phyloP scores from a whole-genome alignment of 2,113 vertebrate genomes.

The Thamnophis sirtalis region DNA sequence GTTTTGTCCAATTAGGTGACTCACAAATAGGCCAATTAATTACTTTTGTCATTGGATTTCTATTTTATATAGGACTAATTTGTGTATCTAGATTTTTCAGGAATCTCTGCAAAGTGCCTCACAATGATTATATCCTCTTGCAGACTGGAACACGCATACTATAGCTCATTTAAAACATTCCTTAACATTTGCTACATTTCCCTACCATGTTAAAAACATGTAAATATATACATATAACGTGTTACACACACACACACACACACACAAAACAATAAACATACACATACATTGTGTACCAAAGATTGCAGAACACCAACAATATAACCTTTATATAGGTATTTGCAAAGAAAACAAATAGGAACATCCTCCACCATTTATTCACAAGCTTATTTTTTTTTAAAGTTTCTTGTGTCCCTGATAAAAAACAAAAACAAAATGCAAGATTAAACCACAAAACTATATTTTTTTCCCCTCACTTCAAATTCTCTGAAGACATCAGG shows the following conservation, averaged over 20 bases:
- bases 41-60: conserved; percentile 55
- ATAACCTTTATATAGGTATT: conserved; percentile 74
- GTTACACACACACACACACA: conserved; percentile 47
- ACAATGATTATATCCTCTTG: conserved; percentile 64
- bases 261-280: conserved; percentile 12
- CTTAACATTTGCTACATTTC: conserved; percentile 73
- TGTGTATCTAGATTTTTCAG: conserved; percentile 60
- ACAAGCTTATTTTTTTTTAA: conserved; percentile 74
- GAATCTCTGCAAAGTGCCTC: conserved; percentile 67
- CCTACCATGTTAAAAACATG: conserved; percentile 65
- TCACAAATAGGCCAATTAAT: conserved; percentile 62
- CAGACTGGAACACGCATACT: conserved; percentile 68
- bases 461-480: conserved; percentile 61
- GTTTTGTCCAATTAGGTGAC: conserved; percentile 63
- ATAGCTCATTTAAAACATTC: conserved; percentile 73
- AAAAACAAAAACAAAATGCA: conserved; percentile 68
- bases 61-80: conserved; percentile 68
- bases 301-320: conserved; percentile 69
- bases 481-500: conserved; percentile 83
- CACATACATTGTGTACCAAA: conserved; percentile 61
- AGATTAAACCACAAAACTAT: conserved; percentile 78
- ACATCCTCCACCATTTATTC: conserved; percentile 81
- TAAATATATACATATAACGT: conserved; percentile 49
- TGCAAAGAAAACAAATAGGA: conserved; percentile 73
- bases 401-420: conserved; percentile 77